Conservation (phyloP, 2,797 vertebrate species). For the Aulostomus chinensis region DNA sequence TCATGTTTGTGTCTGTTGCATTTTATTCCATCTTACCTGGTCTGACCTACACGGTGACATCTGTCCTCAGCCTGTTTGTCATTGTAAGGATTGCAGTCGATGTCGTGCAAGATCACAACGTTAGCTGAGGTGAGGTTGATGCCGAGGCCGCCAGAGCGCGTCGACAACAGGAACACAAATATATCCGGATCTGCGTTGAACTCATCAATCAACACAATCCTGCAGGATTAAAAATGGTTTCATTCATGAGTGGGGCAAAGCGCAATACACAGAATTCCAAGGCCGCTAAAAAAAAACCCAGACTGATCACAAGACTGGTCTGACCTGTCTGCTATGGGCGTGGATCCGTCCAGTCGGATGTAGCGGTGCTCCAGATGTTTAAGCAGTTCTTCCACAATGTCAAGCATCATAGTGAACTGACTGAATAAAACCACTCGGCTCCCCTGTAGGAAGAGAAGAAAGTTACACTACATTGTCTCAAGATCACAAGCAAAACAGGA, state of each 20-base stretch:
- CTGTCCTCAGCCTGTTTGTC: slow-evolving; percentile 98
- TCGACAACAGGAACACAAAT: slow-evolving; percentile 95
- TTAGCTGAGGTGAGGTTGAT: slow-evolving; percentile 98
- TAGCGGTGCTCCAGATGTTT: slow-evolving; percentile 88
- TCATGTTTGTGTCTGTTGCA: no score
- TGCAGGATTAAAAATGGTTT: slow-evolving; percentile 49
- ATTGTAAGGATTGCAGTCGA: slow-evolving; percentile 97
- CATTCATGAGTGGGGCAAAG: no score
- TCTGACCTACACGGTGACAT: slow-evolving; percentile 96
- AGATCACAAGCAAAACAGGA: no score
- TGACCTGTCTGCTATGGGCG: slow-evolving; percentile 92
- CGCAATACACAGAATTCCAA: no score
- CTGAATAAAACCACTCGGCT: slow-evolving; percentile 95
- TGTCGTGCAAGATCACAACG: slow-evolving; percentile 95
- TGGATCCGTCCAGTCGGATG: slow-evolving; percentile 92
- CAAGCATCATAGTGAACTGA: slow-evolving; percentile 98
- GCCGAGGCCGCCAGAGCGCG: slow-evolving; percentile 93
- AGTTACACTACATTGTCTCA: background rate
- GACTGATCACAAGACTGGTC: background rate
- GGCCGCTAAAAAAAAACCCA: no score
- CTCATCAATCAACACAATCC: slow-evolving; percentile 94
- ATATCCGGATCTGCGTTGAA: slow-evolving; percentile 93
- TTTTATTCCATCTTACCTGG: slow-evolving; percentile 83
- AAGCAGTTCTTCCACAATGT: slow-evolving; percentile 93
- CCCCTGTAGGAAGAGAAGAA: slow-evolving; percentile 75